Evolutionary conservation across 92 coral and sea anemone species (phyloP).

Genomic region (Phenganax stokvisi): DNA sequence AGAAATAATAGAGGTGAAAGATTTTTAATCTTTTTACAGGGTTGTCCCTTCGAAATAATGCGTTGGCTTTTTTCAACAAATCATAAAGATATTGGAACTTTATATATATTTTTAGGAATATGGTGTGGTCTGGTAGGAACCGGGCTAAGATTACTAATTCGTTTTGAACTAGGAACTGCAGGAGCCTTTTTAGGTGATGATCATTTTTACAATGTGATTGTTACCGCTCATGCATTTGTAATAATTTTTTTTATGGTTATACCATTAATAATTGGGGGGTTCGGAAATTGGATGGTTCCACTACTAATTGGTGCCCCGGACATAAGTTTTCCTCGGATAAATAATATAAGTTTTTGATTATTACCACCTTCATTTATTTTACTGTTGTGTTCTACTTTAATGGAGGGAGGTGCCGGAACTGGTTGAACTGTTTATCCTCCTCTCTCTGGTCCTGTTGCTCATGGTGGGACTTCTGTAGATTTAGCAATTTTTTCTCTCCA

Average conservation of each 20-base stretch:
- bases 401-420: slow-evolving; percentile 37
- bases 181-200: slow-evolving; percentile 38
- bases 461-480: slow-evolving; percentile 23
- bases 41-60: no score
- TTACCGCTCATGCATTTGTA: slow-evolving; percentile 43
- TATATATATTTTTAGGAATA: no score
- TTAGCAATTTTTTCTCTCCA: slow-evolving; percentile 29
- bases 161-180: slow-evolving; percentile 36
- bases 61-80: slow-evolving; percentile 46
- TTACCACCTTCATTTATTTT: slow-evolving; percentile 35
- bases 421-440: slow-evolving; percentile 39
- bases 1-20: no score
- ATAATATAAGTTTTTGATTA: slow-evolving; percentile 39
- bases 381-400: slow-evolving; percentile 31
- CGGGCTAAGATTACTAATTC: no score
- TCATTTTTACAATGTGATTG: slow-evolving; percentile 41
- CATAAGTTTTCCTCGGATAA: slow-evolving; percentile 36
- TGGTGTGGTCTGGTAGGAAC: no score
- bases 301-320: slow-evolving; percentile 39
- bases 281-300: slow-evolving; percentile 43
- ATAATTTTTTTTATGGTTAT: slow-evolving; percentile 44
- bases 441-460: slow-evolving; percentile 19
- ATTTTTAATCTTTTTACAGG: no score
- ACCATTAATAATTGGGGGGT: slow-evolving; percentile 41
- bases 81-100: slow-evolving; percentile 43